Conservation (phyloP, 2,797 vertebrate genomes). For the Trematomus bernacchii region DNA sequence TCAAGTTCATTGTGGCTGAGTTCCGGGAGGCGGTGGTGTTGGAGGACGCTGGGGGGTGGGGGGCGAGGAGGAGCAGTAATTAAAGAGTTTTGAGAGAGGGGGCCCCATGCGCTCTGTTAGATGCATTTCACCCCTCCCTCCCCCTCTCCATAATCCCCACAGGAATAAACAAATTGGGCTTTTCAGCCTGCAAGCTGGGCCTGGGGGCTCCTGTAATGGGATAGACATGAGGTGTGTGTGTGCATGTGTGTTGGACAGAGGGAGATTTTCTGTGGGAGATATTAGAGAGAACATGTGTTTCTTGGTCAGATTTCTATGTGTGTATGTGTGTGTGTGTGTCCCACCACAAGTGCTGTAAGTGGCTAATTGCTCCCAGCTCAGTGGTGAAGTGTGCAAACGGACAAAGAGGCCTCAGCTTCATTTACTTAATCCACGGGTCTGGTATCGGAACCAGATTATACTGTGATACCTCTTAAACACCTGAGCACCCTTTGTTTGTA, state of each 20-base stretch:
- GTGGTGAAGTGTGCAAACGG: constrained; percentile 52
- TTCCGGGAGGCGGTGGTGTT: constrained; percentile 61
- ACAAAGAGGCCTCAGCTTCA: constrained; percentile 60
- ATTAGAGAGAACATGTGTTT: constrained; percentile 65
- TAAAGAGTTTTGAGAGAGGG: constrained; percentile 78
- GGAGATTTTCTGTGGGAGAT: constrained; percentile 45
- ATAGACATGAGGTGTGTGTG: constrained; percentile 61
- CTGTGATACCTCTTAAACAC: constrained; percentile 53
- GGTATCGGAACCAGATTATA: constrained; percentile 54
- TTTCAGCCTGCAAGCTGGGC: constrained; percentile 80
- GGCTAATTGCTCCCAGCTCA: constrained; percentile 73
- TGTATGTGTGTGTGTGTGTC: constrained; percentile 40
- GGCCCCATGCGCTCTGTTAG: constrained; percentile 76
- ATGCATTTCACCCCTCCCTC: constrained; percentile 76
- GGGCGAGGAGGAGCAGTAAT: constrained; percentile 75
- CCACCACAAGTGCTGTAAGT: constrained; percentile 62
- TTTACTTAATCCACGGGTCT: constrained; percentile 71
- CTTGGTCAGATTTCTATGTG: constrained; percentile 24
- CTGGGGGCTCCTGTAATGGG: constrained; percentile 75
- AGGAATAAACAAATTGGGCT: constrained; percentile 86
- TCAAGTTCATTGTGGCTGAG: constrained; percentile 78
- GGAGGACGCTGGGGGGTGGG: constrained; percentile 23
- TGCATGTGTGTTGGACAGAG: constrained; percentile 29
- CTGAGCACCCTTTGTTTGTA: constrained; percentile 42
- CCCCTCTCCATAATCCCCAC: constrained; percentile 76